These are phyloP conservation scores for Chloroclysta siterata DNA, from an alignment of 2,888 invertebrate species.

Conservation along the genomic window DNA sequence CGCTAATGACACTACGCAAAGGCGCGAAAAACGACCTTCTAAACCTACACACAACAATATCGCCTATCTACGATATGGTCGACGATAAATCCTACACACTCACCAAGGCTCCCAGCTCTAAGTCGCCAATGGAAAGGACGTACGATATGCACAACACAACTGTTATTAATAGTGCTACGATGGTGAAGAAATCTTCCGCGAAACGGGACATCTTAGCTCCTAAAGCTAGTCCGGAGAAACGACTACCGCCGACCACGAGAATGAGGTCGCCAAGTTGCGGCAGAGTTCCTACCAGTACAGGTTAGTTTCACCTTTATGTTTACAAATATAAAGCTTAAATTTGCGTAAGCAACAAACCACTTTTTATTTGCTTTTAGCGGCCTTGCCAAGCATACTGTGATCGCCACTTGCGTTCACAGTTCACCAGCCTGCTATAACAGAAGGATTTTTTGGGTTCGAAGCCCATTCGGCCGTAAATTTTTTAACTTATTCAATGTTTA, in stretches of 20 bases:
- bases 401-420: background rate
- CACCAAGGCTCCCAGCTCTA: constrained; percentile 49
- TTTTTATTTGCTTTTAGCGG: background rate
- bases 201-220: constrained; percentile 69
- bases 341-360: background rate
- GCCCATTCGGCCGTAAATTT: background rate
- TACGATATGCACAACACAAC: constrained; percentile 63
- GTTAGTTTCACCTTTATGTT: constrained; percentile 45
- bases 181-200: constrained; percentile 60
- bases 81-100: constrained; percentile 69
- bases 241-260: constrained; percentile 48
- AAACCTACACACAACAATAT: constrained; percentile 71
- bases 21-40: constrained; percentile 61
- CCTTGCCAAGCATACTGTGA: background rate
- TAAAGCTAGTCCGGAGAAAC: constrained; percentile 62
- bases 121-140: constrained; percentile 54
- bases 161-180: constrained; percentile 68
- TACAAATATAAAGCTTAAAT: background rate
- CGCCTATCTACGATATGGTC: constrained; percentile 73
- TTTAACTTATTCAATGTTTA: too few species aligned
- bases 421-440: background rate
- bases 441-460: background rate
- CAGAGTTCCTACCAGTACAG: constrained; percentile 54
- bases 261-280: constrained; percentile 50
- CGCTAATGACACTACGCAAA: constrained; percentile 59